Conservation (phyloP, 2,888 invertebrate species). For the Caenorhabditis sp. region DNA sequence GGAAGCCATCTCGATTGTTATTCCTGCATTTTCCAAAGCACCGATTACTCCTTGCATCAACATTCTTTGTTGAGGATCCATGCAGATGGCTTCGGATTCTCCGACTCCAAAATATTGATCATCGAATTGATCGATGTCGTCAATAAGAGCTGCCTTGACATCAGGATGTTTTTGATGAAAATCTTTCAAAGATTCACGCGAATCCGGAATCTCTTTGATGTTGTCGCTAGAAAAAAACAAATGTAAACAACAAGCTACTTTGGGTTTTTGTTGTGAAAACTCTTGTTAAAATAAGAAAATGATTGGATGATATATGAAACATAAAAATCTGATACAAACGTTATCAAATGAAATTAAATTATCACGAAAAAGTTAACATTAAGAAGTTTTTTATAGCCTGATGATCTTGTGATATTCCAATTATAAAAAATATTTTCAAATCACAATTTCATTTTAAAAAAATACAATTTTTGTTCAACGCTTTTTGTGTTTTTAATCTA, state of each 20-base stretch:
- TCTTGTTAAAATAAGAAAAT: no score
- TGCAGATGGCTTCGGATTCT: slow-evolving; percentile 48
- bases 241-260: no score
- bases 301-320: no score
- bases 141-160: slow-evolving; percentile 47
- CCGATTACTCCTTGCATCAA: slow-evolving; percentile 47
- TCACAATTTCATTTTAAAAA: no score
- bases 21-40: slow-evolving; percentile 50
- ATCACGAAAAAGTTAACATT: background rate
- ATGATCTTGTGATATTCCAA: no score
- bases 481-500: no score
- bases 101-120: slow-evolving; percentile 53
- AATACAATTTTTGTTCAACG: no score
- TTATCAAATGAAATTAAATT: no score
- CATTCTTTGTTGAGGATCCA: slow-evolving; percentile 55
- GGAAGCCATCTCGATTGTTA: slow-evolving; percentile 41
- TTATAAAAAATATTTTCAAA: no score
- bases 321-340: no score
- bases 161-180: slow-evolving; percentile 45
- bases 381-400: no score
- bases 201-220: slow-evolving; percentile 25
- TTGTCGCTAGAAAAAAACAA: slow-evolving; percentile 23
- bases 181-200: slow-evolving; percentile 27
- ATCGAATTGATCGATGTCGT: slow-evolving; percentile 49
- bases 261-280: no score